Evolutionary conservation across 2,888 invertebrate genomes (phyloP), one percentile per base, ranked within the genome.

Genomic region (Geotrupes spiniger): DNA sequence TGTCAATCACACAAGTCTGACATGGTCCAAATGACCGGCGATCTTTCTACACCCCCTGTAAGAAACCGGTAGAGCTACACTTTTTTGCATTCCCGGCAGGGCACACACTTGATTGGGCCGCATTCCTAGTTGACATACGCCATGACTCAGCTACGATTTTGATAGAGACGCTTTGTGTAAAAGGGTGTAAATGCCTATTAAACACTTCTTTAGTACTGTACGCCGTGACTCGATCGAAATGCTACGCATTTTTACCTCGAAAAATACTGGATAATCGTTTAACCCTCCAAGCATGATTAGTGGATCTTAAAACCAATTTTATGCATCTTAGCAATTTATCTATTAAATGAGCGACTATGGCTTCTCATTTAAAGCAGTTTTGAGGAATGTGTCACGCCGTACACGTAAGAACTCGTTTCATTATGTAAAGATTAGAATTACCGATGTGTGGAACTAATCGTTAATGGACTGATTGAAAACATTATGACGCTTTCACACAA

Each of bases 121-220:
- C 66, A 68, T 68, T 68, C 68, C 65, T 63, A 60, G 63, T 62
- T 65, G 68, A 64, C 65, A 66, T 64, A 60, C 60, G 63, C 60
- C 63, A 65, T 69, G 69, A 68, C 58, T 65, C 68, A 63, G 65
- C 67, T 49, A 46, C 48, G 55, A 56, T 50, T 59, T 55, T 66
- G 68, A 68, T 69, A 69, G 68, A 69, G 68, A 68, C 62, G 66
- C 68, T 65, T 65, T 63, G 63, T 64, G 60, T 64, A 63, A 68
- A 68, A 69, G 68, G 69, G 67, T 66, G 68, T 69, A 70, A 70
- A 70, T 68, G 65, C 68, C 68, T 66, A 69, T 69, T 69, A 68
- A 67, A 66, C 53, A 58, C 57, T 57, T 51, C 53, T 54, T 42
- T 40, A 27, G 51, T 51, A 46, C 49, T 48, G 51, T 46, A 42